These are phyloP conservation scores for Thyatira batis DNA, from an alignment of 2,888 invertebrate genomes.

Conservation along the genomic window DNA sequence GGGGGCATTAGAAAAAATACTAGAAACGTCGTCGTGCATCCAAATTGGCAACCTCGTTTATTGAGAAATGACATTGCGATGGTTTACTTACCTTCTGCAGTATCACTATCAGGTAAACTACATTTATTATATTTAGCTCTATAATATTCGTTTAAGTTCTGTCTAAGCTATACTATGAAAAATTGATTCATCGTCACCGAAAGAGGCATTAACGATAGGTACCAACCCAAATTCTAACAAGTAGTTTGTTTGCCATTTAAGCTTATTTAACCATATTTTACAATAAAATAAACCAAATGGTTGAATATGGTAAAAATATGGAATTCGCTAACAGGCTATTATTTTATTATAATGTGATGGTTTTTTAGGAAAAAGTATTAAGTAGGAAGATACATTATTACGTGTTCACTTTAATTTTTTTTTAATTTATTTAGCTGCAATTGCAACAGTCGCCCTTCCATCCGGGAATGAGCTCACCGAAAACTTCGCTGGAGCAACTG, in stretches of 20 bases:
- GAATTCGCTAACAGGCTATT: too few species aligned
- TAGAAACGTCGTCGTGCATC: slow-evolving; percentile 33
- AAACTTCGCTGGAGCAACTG: slow-evolving; percentile 36
- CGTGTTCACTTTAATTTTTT: not conserved
- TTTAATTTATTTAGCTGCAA: slow-evolving; percentile 26
- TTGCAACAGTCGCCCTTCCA: slow-evolving; percentile 38
- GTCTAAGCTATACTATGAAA: not conserved
- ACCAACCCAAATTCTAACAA: too few species aligned
- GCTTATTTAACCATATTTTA: too few species aligned
- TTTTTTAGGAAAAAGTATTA: too few species aligned
- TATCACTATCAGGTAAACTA: slow-evolving; percentile 25
- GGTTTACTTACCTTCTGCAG: slow-evolving; percentile 21
- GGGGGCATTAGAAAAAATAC: slow-evolving; percentile 41
- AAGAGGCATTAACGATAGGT: too few species aligned
- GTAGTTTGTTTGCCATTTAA: too few species aligned
- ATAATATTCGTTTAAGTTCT: not conserved
- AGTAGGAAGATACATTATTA: too few species aligned
- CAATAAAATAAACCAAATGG: too few species aligned
- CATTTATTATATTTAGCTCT: not conserved
- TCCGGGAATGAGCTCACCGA: slow-evolving; percentile 34
- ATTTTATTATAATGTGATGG: too few species aligned
- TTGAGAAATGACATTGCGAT: slow-evolving; percentile 46
- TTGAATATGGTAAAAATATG: too few species aligned
- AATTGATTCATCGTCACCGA: not conserved
- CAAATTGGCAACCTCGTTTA: slow-evolving; percentile 33